These are phyloP conservation scores for Therioaphis trifolii DNA, from an alignment of 2,888 invertebrate species.

Conservation along the genomic window DNA sequence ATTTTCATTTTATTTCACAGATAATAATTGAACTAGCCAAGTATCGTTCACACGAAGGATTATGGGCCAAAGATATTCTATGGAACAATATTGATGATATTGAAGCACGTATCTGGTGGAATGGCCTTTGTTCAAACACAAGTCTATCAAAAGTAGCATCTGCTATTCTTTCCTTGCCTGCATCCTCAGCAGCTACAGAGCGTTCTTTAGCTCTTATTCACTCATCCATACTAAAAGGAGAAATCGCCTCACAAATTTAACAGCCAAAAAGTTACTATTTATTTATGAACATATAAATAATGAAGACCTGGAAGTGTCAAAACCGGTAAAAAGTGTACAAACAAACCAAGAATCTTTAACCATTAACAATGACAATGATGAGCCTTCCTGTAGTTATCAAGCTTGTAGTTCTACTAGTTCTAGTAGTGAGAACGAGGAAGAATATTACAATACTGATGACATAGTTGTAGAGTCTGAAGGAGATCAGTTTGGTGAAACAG, in stretches of 20 bases:
- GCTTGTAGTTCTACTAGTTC: conserved; percentile 24
- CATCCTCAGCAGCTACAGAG: conserved; percentile 18
- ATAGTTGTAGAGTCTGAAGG: too few relatives aligned
- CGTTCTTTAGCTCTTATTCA: conserved; percentile 17
- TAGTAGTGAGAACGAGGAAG: conserved; percentile 5
- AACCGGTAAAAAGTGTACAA: neutral
- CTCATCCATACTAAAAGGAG: conserved; percentile 3
- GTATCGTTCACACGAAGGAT: conserved; percentile 1
- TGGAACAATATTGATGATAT: conserved; percentile 11
- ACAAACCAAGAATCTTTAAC: conserved; percentile 17
- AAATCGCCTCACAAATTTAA: conserved; percentile 7
- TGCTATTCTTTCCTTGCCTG: conserved; percentile 10
- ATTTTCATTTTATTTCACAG: too few relatives aligned
- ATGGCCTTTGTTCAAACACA: conserved; percentile 13
- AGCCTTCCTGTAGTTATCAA: conserved; percentile 14
- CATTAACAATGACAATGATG: neutral
- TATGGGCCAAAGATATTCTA: conserved; percentile 8
- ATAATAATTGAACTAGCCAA: too few relatives aligned
- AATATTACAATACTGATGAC: neutral
- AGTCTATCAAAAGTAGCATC: conserved; percentile 9
- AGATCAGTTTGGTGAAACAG: too few relatives aligned
- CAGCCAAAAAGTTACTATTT: conserved; percentile 2
- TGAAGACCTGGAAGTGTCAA: neutral
- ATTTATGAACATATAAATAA: conserved; percentile 6
- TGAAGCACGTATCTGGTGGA: conserved; percentile 20